These are phyloP conservation scores for Vulpes ferrilata DNA, from an alignment of 2,113 vertebrate species.

Conservation along the genomic window DNA sequence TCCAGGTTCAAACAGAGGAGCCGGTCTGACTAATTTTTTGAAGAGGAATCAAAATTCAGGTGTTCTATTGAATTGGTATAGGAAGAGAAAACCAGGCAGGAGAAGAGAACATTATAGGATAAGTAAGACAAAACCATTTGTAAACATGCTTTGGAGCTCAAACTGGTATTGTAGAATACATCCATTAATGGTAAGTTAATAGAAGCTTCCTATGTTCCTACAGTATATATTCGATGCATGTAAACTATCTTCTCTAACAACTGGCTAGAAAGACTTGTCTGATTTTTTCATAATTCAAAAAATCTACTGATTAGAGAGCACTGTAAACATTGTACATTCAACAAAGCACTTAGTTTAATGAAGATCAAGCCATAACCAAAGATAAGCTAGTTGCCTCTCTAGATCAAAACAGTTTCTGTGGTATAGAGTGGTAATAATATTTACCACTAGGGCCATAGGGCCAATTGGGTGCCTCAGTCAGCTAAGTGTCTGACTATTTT, in stretches of 20 bases:
- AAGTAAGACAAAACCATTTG: background rate
- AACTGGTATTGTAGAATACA: background rate
- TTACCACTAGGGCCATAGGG: background rate
- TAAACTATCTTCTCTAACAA: background rate
- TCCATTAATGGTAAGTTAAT: background rate
- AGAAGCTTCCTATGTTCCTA: background rate
- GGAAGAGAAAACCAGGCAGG: background rate
- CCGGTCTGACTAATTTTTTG: background rate
- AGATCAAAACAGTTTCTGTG: background rate
- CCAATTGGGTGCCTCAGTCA: background rate
- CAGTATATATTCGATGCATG: background rate
- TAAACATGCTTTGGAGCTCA: background rate
- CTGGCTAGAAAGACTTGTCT: background rate
- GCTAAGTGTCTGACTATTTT: background rate
- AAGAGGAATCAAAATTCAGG: background rate
- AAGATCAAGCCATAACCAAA: background rate
- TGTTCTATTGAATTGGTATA: background rate
- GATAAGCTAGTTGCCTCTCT: background rate
- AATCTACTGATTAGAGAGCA: background rate
- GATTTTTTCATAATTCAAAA: background rate
- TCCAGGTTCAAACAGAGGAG: background rate
- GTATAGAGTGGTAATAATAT: background rate
- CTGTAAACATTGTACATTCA: background rate
- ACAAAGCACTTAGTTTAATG: background rate
- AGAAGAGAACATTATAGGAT: background rate